phyloP scores from a whole-genome alignment of 2,797 vertebrate species.

The Babyrousa celebensis region DNA sequence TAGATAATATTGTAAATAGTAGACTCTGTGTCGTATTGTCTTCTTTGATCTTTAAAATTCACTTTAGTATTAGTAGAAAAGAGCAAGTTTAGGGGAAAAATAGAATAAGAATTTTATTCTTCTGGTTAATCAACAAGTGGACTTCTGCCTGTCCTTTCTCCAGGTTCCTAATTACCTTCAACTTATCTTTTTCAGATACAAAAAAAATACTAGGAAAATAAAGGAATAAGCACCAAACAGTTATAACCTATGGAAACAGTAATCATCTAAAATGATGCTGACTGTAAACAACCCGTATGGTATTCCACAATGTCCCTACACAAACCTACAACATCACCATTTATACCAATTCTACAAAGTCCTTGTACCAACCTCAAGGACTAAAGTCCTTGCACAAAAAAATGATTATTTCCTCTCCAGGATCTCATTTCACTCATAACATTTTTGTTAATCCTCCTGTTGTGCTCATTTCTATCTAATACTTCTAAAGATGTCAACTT shows the following conservation, averaged over 20 bases:
- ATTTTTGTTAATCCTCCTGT: not conserved
- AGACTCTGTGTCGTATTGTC: not conserved
- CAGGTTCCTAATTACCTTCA: not conserved
- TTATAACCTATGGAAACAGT: not conserved
- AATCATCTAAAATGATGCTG: constrained; percentile 19
- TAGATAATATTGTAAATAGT: not conserved
- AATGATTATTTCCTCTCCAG: no score
- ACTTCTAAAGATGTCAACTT: constrained; percentile 8
- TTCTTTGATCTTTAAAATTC: constrained; percentile 17
- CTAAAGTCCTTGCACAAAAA: not conserved
- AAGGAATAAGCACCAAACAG: not conserved
- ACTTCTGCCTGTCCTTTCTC: not conserved
- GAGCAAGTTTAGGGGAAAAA: not conserved
- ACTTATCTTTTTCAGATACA: not conserved
- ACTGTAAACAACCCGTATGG: not conserved
- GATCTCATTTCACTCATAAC: not conserved
- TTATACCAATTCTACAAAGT: no score
- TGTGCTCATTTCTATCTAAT: not conserved
- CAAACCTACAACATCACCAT: no score
- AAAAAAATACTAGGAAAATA: not conserved
- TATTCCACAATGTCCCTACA: not conserved
- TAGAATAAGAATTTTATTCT: constrained; percentile 32
- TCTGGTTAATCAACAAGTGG: not conserved
- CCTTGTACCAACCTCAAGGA: not conserved
- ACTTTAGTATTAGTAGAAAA: not conserved